Evolutionary conservation across 2,797 vertebrate genomes (phyloP), one percentile per base, ranked within the genome.

Genomic region (Coregonus suidteri): DNA sequence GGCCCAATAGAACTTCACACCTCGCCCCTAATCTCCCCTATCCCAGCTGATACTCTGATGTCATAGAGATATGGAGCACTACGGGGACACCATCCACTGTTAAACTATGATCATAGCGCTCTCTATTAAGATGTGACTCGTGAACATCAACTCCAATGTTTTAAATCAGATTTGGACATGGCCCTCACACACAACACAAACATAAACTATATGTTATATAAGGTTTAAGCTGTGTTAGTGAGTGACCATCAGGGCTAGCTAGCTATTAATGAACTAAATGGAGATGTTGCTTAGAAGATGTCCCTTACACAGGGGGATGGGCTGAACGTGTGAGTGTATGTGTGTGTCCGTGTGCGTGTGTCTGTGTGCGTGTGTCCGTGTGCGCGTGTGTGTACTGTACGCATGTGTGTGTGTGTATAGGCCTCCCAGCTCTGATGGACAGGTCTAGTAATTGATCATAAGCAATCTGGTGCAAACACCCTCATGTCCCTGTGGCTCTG

Each of bases 361-460:
- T 14, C 3, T 16, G 41, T 15, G 11, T 30, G 47, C 15, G 20
- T 71, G n/a, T 20, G 4, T 20, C 15, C 25, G 25, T 25, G 25
- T 25, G 25, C 25, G 3, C 25, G 70, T 53, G 70, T 14, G 4
- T 16, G 41, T 15, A 25, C 25, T 25, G 25, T 25, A 25, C 25
- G 25, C 25, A 25, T 25, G 25, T 68, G 30, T 25, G 16, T 65
- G 41, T 51, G 37, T 31, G 35, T 4, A 9, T 13, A 5, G 59
- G 13, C 16, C 54, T 35, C 18, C n/a, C 35, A 47, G 35, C 6
- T 25, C 20, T 74, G 73, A 74, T n/a, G 62, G 73, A 47, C 59
- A 74, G n/a, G 34, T 64, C 37, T 59, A 64, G 34, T 64, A 64
- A 74, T 64, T 74, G 56, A 18, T 59, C 34, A 56, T 37, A 74